Conservation (phyloP, 2,113 vertebrate genomes). For the Muntiacus muntjak region DNA sequence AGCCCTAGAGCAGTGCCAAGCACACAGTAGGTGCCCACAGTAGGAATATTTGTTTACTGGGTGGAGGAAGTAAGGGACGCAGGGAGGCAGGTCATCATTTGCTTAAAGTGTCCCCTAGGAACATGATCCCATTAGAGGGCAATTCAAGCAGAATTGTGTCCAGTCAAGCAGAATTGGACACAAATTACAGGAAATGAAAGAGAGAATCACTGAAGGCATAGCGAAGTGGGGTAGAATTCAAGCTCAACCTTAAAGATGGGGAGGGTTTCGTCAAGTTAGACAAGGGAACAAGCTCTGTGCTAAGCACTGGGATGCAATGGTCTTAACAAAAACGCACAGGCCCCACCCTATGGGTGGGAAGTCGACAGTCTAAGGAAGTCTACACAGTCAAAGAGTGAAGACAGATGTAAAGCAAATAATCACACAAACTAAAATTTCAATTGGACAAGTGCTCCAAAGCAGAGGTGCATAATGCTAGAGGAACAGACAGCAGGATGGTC, state of each 20-base stretch:
- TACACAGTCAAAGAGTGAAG: not conserved
- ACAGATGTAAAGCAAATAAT: not conserved
- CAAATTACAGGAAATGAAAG: not conserved
- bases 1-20: not conserved
- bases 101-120: not conserved
- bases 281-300: not conserved
- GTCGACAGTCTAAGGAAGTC: not conserved
- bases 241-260: not conserved
- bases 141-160: not conserved
- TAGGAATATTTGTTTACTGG: not conserved
- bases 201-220: not conserved
- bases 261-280: not conserved
- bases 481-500: not conserved
- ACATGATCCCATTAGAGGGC: not conserved
- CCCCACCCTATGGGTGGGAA: not conserved
- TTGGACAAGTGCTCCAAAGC: not conserved
- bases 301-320: not conserved
- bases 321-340: not conserved
- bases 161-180: not conserved
- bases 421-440: not conserved
- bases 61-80: not conserved
- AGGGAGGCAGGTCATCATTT: not conserved
- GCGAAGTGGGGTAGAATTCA: not conserved
- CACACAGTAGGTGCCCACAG: not conserved
- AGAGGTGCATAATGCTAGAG: not conserved